Base-by-base conservation (phyloP, 2,797 vertebrate species). In the Psittacula derbiana region DNA sequence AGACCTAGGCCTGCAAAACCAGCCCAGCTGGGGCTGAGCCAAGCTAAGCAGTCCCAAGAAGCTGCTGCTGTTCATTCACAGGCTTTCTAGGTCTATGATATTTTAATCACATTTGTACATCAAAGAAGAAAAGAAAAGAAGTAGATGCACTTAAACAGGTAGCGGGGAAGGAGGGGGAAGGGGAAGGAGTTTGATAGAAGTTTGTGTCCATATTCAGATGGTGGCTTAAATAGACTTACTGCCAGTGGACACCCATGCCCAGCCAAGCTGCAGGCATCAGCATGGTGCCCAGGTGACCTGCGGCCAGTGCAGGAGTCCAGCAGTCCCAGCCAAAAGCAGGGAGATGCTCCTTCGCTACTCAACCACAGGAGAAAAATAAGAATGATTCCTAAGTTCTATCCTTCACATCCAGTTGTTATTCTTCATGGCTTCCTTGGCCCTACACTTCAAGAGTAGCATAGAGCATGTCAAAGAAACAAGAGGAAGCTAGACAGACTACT, bases 231-330 rank as follows among this genome's bases (percentile, higher is more conserved):
- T 1, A 13, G 44, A 17, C 19, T 60, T 47, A 5, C 30, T 17
- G 24, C 7, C 33, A 79, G 58, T 60, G 21, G 36, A 6, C 6
- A 28, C 19, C 2, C 1, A 0, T 1, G 40, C 7, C 21, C 46
- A 70, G 43, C 17, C 4, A 2, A 66, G 60, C 31, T 61, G 12
- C 19, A 21, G 20, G 5, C 1, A 1, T 30, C 61, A 50, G 30
- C 0, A 1, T 5, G 18, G 21, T 36, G 50, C 41, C 80, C 40
- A 25, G 28, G 41, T 41, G 53, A 66, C 30, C 41, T 65, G 36
- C 4, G 44, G 66, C 43, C 65, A n/a, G 9, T n/a, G 20, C n/a
- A 65, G 6, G 20, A 14, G 15, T 10, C 31, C 33, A 52, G 20
- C 52, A 33, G 4, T 16, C 20, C 19, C 70, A 75, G 16, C 17